Percentiles rank a stretch among this genome's conserved stretches.
These are phyloP conservation scores for Eulemur macaco DNA, from an alignment of 2,113 vertebrate genomes.

Conservation along the genomic window DNA sequence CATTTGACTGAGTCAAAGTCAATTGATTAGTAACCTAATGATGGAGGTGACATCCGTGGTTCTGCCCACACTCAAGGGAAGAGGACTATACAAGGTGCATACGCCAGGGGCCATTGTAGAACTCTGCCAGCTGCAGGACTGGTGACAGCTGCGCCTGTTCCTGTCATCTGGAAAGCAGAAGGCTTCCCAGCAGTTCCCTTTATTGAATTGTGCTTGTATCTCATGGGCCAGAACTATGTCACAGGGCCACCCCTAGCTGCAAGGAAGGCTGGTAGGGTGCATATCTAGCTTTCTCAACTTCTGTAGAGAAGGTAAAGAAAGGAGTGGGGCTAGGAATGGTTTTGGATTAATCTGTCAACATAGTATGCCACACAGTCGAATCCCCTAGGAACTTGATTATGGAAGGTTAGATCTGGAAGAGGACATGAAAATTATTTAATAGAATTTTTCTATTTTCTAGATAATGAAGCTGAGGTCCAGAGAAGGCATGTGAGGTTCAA, in stretches of 20 bases:
- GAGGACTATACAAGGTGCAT: background rate
- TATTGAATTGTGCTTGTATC: background rate
- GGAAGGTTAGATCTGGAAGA: background rate
- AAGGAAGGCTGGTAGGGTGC: background rate
- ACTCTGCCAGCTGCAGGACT: background rate
- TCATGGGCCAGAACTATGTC: background rate
- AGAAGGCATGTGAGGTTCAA: background rate
- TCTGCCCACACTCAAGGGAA: background rate
- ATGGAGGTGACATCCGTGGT: background rate
- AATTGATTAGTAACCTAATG: background rate
- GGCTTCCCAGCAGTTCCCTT: background rate
- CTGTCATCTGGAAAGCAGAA: background rate
- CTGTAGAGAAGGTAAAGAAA: background rate
- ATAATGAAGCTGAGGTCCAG: background rate
- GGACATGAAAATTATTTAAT: background rate
- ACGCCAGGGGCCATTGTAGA: background rate
- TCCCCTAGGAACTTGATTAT: background rate
- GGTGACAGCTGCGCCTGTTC: background rate
- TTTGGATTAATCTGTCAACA: background rate
- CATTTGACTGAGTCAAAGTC: background rate
- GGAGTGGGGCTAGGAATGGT: background rate
- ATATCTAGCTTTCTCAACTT: background rate
- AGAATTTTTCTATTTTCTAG: background rate
- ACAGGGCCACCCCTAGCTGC: background rate
- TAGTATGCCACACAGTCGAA: background rate